phyloP scores from a whole-genome alignment of 2,797 vertebrate genomes.

The Setipinna tenuifilis region DNA sequence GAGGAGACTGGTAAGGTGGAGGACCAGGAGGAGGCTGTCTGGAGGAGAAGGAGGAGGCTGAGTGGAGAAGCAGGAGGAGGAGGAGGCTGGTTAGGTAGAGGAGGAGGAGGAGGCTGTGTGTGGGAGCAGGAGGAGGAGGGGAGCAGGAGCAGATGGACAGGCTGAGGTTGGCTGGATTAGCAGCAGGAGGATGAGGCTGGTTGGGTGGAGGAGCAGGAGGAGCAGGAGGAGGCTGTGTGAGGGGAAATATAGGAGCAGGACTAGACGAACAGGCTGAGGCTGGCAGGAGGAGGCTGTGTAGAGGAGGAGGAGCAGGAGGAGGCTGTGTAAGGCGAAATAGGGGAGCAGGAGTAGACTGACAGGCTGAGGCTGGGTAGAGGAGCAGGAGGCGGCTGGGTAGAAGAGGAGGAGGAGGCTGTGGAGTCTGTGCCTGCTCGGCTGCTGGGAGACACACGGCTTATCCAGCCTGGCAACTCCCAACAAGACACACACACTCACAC shows the following conservation, averaged over 20 bases:
- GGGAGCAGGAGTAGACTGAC: neutral
- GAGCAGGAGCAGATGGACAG: neutral
- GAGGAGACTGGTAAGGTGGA: slow-evolving; percentile 6
- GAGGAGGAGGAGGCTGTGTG: neutral
- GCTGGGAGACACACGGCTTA: slow-evolving; percentile 19
- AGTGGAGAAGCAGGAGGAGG: neutral
- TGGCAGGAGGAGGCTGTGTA: no score
- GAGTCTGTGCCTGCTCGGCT: neutral
- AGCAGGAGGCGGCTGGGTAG: neutral
- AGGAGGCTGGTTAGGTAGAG: slow-evolving; percentile 21
- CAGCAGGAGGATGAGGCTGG: no score
- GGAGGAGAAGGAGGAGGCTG: no score
- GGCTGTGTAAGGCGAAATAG: no score
- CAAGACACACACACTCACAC: neutral
- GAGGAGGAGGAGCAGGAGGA: no score
- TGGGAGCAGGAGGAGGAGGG: neutral
- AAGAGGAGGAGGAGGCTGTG: neutral
- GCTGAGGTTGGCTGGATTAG: no score
- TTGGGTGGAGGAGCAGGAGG: no score
- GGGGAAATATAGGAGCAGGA: no score
- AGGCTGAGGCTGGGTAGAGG: slow-evolving; percentile 20
- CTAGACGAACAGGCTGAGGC: no score
- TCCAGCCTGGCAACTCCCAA: slow-evolving; percentile 18
- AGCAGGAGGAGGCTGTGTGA: no score
- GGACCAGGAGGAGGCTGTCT: neutral